A percentile compares a stretch with the other conserved stretches of the same genome.
phyloP scores from a whole-genome alignment of 2,113 vertebrate species.

The Cyprinodon tularosa region DNA sequence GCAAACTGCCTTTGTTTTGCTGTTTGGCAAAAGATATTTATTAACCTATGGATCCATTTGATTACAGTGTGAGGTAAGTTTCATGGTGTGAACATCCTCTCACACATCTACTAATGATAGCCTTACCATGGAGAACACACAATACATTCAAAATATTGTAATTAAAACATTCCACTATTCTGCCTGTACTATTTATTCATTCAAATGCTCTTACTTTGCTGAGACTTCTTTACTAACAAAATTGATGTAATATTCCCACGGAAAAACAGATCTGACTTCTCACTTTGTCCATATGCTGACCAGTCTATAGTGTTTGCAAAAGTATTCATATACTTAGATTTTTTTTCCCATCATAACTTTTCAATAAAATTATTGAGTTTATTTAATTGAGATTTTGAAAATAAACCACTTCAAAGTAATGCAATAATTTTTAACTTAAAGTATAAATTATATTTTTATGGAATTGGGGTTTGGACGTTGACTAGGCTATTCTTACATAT shows the following conservation, averaged over 20 bases:
- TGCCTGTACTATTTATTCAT: conserved; percentile 62
- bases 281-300: conserved; percentile 27
- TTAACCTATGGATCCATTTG: conserved; percentile 67
- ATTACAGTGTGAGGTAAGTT: conserved; percentile 67
- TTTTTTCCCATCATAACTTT: conserved; percentile 1
- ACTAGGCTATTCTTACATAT: not conserved
- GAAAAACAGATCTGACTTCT: not conserved
- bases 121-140: conserved; percentile 53
- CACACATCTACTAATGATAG: conserved; percentile 72
- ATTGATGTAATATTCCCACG: conserved; percentile 26
- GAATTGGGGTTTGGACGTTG: too few species aligned
- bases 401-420: not conserved
- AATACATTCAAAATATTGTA: conserved; percentile 74
- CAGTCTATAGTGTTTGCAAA: not conserved
- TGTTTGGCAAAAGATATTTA: conserved; percentile 68
- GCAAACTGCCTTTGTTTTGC: conserved; percentile 57
- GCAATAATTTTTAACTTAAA: not conserved
- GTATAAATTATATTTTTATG: too few species aligned
- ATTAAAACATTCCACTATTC: conserved; percentile 77
- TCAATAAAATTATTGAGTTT: not conserved
- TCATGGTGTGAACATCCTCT: conserved; percentile 53
- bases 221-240: conserved; percentile 36
- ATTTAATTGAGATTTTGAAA: not conserved
- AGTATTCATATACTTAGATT: not conserved
- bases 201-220: conserved; percentile 41